phyloP scores from a whole-genome alignment of 1,140 invertebrate species.

The Sminthurides bifidus region DNA sequence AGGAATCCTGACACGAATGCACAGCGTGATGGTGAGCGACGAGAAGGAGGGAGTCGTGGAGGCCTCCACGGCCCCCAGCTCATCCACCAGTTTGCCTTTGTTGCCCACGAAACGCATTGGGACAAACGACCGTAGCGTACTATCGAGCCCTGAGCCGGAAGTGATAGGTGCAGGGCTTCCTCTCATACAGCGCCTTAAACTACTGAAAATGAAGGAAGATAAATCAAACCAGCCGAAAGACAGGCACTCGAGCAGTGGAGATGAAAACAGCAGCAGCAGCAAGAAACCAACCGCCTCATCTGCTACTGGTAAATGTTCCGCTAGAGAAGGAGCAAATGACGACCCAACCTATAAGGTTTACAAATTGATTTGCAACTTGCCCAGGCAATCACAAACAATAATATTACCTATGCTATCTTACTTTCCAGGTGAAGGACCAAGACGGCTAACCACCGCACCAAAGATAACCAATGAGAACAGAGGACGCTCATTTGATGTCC shows the following conservation, averaged over 20 bases:
- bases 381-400: too few species aligned
- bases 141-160: conserved; percentile 34
- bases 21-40: conserved; percentile 49
- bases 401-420: too few species aligned
- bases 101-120: conserved; percentile 7
- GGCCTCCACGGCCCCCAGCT: conserved; percentile 10
- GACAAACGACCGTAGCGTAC: conserved; percentile 38
- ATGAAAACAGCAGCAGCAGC: conserved; percentile 24
- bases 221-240: neutral
- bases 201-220: conserved; percentile 68
- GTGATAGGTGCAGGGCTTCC: conserved; percentile 63
- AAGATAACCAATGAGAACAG: too few species aligned
- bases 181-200: conserved; percentile 60
- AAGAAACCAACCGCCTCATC: conserved; percentile 34
- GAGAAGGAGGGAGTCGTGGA: conserved; percentile 36
- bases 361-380: too few species aligned
- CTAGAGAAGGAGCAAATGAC: neutral
- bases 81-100: conserved; percentile 34
- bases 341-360: neutral
- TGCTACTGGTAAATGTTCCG: neutral
- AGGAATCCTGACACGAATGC: conserved; percentile 45
- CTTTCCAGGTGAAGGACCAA: too few species aligned
- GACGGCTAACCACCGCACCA: too few species aligned
- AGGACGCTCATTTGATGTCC: too few species aligned
- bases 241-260: conserved; percentile 41